A percentile compares a stretch with the other conserved stretches of the same genome.
Evolutionary conservation across 2,888 invertebrate genomes (phyloP).

Genomic region (Tipula helvola): DNA sequence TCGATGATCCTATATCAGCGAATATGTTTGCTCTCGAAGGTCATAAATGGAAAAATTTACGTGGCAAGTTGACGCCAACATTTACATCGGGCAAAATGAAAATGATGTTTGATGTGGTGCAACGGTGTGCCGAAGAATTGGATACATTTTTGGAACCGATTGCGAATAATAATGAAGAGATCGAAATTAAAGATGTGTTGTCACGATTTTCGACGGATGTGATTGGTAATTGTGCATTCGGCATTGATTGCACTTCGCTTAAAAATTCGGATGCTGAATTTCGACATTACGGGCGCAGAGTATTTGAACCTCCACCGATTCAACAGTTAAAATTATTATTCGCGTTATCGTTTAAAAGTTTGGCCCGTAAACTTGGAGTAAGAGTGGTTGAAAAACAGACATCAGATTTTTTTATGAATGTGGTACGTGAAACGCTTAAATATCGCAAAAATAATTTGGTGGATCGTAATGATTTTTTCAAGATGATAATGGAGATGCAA

Average conservation of each 20-base stretch:
- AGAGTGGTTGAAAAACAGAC: too few relatives aligned
- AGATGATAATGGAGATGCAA: neutral
- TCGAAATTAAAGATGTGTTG: slow-evolving; percentile 30
- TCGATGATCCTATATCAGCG: slow-evolving; percentile 28
- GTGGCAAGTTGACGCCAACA: slow-evolving; percentile 36
- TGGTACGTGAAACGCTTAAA: neutral
- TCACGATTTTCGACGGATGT: slow-evolving; percentile 35
- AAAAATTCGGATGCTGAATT: slow-evolving; percentile 25
- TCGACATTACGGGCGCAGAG: slow-evolving; percentile 17
- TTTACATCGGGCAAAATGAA: slow-evolving; percentile 40
- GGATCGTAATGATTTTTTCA: neutral
- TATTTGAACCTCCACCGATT: slow-evolving; percentile 11
- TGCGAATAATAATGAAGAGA: slow-evolving; percentile 14
- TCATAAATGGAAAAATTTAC: slow-evolving; percentile 35
- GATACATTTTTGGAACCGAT: slow-evolving; percentile 17
- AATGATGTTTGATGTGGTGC: slow-evolving; percentile 33
- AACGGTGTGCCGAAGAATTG: slow-evolving; percentile 23
- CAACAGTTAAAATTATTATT: neutral
- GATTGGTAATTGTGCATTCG: slow-evolving; percentile 32
- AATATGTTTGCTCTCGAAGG: slow-evolving; percentile 30
- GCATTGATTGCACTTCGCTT: slow-evolving; percentile 29
- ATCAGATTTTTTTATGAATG: too few relatives aligned
- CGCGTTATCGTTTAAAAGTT: slow-evolving; percentile 20
- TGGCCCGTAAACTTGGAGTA: slow-evolving; percentile 5
- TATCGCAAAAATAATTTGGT: neutral